Conservation (phyloP, 2,888 invertebrate species). For the Xanthostigma xanthostigma region DNA sequence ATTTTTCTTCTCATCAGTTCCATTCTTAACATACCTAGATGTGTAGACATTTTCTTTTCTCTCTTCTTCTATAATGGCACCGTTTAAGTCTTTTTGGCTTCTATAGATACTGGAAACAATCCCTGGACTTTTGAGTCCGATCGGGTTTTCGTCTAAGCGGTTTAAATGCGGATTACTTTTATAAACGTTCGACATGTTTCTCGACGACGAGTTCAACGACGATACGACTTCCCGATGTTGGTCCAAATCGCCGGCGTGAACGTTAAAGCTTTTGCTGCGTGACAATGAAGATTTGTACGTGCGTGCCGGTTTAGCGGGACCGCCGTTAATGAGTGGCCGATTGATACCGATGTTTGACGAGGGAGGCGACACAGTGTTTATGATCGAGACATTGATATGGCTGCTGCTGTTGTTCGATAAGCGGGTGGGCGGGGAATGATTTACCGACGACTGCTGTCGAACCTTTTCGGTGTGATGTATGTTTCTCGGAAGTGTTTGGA, state of each 20-base stretch:
- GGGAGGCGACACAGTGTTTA: constrained; percentile 31
- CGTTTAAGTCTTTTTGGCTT: constrained; percentile 63
- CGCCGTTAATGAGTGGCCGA: constrained; percentile 25
- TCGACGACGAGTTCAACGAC: not conserved
- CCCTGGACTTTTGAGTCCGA: constrained; percentile 68
- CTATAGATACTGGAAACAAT: constrained; percentile 74
- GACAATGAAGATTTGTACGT: constrained; percentile 59
- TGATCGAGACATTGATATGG: constrained; percentile 51
- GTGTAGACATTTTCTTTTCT: constrained; percentile 38
- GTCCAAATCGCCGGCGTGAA: constrained; percentile 41
- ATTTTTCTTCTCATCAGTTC: constrained; percentile 42
- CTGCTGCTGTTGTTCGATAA: constrained; percentile 39
- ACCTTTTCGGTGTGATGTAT: constrained; percentile 19
- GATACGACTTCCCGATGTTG: not conserved
- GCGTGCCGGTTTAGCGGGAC: constrained; percentile 64
- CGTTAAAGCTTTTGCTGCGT: constrained; percentile 75
- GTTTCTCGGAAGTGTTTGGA: constrained; percentile 63
- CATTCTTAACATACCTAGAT: constrained; percentile 40
- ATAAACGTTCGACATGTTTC: constrained; percentile 33
- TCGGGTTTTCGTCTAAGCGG: constrained; percentile 51
- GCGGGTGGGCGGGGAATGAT: constrained; percentile 16
- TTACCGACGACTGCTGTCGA: constrained; percentile 13
- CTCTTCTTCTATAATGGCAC: constrained; percentile 35
- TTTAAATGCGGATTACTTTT: constrained; percentile 67
- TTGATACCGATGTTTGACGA: constrained; percentile 24